phyloP scores from a whole-genome alignment of 2,113 vertebrate species.

The Chamaetylas fuelleborni region DNA sequence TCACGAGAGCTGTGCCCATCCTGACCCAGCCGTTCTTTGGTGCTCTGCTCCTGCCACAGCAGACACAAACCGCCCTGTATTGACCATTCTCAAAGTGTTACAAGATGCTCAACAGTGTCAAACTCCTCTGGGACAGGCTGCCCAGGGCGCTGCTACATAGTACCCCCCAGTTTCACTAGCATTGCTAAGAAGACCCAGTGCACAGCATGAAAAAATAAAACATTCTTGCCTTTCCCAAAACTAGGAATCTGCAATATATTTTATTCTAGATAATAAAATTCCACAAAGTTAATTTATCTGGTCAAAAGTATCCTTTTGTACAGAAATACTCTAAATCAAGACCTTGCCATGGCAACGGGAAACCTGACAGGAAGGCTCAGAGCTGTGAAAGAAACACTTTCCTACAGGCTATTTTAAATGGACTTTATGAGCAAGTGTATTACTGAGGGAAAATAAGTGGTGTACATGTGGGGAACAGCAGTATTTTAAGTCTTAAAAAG shows the following conservation, averaged over 20 bases:
- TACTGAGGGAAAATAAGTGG: neutral
- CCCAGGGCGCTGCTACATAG: slow-evolving; percentile 54
- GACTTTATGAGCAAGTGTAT: slow-evolving; percentile 5
- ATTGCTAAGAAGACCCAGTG: slow-evolving; percentile 59
- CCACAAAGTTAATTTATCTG: slow-evolving; percentile 50
- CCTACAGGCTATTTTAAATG: slow-evolving; percentile 2
- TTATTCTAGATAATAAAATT: slow-evolving; percentile 47
- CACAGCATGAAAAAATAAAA: slow-evolving; percentile 50
- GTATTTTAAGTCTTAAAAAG: neutral
- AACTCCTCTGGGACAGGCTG: neutral
- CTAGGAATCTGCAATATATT: slow-evolving; percentile 44
- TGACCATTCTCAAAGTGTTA: neutral
- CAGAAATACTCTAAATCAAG: slow-evolving; percentile 50
- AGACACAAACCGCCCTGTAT: neutral
- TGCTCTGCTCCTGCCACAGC: slow-evolving; percentile 2
- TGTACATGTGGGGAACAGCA: neutral
- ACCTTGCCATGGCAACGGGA: slow-evolving; percentile 53
- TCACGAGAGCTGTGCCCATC: neutral
- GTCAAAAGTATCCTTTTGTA: slow-evolving; percentile 57
- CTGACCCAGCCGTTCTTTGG: slow-evolving; percentile 11
- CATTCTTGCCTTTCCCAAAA: slow-evolving; percentile 59
- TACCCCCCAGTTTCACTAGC: slow-evolving; percentile 3
- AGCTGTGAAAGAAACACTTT: slow-evolving; percentile 11
- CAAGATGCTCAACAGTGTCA: neutral
- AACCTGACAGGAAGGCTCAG: slow-evolving; percentile 1